phyloP scores from a whole-genome alignment of 1,140 invertebrate species.

The Drosophila pseudoobscura region DNA sequence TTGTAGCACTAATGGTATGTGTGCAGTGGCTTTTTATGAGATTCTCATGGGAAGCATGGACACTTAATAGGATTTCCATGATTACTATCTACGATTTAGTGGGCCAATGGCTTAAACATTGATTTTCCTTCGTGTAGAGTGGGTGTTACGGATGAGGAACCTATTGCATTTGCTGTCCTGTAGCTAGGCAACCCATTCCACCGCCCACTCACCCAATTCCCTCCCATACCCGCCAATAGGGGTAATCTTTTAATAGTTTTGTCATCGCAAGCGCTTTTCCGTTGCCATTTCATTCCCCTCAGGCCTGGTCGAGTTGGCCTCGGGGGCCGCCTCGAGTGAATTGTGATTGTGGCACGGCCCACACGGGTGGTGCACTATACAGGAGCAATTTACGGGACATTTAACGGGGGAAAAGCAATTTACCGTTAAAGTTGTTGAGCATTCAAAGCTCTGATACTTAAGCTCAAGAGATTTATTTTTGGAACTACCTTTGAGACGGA shows the following conservation, averaged over 20 bases:
- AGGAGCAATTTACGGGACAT: too few relatives aligned
- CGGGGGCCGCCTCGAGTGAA: too few relatives aligned
- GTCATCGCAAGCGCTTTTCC: constrained; percentile 44
- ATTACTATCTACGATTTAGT: neutral
- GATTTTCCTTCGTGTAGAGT: constrained; percentile 56
- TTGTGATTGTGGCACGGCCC: neutral
- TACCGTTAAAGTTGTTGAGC: too few relatives aligned
- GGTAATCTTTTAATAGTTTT: constrained; percentile 59
- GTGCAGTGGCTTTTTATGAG: neutral
- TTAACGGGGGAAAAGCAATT: too few relatives aligned
- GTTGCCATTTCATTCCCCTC: constrained; percentile 11
- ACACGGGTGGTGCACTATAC: too few relatives aligned
- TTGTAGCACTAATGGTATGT: neutral
- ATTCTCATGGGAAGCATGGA: constrained; percentile 14
- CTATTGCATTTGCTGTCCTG: constrained; percentile 27
- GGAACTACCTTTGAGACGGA: too few relatives aligned
- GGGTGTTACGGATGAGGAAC: constrained; percentile 22
- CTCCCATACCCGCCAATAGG: neutral
- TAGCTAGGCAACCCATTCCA: constrained; percentile 51
- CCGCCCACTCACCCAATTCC: constrained; percentile 5
- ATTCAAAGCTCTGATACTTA: too few relatives aligned
- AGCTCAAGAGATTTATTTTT: too few relatives aligned
- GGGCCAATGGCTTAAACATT: constrained; percentile 51
- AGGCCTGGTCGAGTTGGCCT: too few relatives aligned
- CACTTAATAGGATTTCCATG: constrained; percentile 60